These are phyloP conservation scores for Megathymus violae DNA, from an alignment of 1,140 invertebrate genomes.

Conservation along the genomic window DNA sequence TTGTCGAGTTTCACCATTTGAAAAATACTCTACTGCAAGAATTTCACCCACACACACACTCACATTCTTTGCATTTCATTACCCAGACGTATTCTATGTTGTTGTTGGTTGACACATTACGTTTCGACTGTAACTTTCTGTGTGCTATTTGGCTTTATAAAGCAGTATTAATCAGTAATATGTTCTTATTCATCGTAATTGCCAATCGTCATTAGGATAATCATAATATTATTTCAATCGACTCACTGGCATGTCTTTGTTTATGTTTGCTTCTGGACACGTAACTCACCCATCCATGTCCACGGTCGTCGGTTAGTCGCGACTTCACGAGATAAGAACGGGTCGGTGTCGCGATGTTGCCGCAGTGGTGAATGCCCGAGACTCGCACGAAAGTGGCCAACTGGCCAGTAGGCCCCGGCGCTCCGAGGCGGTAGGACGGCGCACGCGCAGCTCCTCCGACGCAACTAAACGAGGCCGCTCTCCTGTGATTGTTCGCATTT, in stretches of 20 bases:
- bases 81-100: no score
- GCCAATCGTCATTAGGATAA: background rate
- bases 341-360: constrained; percentile 48
- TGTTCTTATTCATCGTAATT: no score
- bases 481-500: constrained; percentile 67
- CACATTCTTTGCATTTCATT: no score
- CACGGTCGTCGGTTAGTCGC: constrained; percentile 48
- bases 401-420: constrained; percentile 69
- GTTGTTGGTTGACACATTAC: no score
- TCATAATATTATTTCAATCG: background rate
- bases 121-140: no score
- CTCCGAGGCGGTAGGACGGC: constrained; percentile 61
- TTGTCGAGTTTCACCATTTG: no score
- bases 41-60: no score
- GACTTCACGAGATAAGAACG: constrained; percentile 62
- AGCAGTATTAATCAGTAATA: no score
- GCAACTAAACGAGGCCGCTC: constrained; percentile 61
- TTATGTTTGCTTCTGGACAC: constrained; percentile 24
- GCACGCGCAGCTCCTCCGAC: constrained; percentile 54
- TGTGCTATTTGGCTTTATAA: no score
- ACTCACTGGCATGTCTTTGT: constrained; percentile 16
- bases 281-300: constrained; percentile 44
- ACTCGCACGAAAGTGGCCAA: constrained; percentile 41
- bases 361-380: constrained; percentile 31
- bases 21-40: no score